Evolutionary conservation across 2,888 invertebrate genomes (phyloP).

Genomic region (Augochlorella aurata): DNA sequence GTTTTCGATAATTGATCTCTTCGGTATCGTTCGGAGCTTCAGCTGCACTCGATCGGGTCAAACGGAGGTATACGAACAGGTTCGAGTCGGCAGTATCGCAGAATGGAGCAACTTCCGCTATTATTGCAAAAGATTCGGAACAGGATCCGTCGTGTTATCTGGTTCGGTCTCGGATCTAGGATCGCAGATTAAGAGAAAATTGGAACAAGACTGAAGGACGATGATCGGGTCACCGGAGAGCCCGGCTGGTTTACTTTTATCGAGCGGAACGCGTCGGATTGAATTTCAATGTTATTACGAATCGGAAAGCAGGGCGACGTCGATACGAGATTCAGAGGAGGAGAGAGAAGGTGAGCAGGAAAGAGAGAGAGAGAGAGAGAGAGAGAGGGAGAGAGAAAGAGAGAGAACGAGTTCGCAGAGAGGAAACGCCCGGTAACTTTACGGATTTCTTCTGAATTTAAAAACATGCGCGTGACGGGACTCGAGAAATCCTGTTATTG

Average conservation of each 20-base stretch:
- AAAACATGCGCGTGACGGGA: slow-evolving; percentile 52
- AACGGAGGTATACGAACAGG: not conserved
- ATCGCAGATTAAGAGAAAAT: slow-evolving; percentile 64
- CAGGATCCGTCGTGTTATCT: slow-evolving; percentile 24
- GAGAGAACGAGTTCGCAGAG: not conserved
- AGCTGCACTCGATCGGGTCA: not conserved
- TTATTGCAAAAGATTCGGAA: slow-evolving; percentile 32
- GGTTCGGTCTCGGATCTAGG: slow-evolving; percentile 33
- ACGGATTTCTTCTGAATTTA: slow-evolving; percentile 62
- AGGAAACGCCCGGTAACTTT: slow-evolving; percentile 38
- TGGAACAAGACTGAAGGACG: slow-evolving; percentile 55
- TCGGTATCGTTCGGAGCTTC: not conserved
- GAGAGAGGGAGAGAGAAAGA: no score
- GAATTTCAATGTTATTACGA: slow-evolving; percentile 68
- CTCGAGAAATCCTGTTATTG: slow-evolving; percentile 41
- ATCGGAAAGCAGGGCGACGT: slow-evolving; percentile 17
- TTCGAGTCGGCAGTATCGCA: slow-evolving; percentile 15
- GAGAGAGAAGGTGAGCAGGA: not conserved
- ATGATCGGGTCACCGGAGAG: slow-evolving; percentile 45
- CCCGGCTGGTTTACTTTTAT: slow-evolving; percentile 59
- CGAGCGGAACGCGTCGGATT: slow-evolving; percentile 55
- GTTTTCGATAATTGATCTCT: slow-evolving; percentile 1
- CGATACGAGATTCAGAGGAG: slow-evolving; percentile 3
- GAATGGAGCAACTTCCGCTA: slow-evolving; percentile 10
- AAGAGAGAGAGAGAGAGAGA: no score